Evolutionary conservation across 2,888 invertebrate species (phyloP).

Genomic region (Girardia tigrina): DNA sequence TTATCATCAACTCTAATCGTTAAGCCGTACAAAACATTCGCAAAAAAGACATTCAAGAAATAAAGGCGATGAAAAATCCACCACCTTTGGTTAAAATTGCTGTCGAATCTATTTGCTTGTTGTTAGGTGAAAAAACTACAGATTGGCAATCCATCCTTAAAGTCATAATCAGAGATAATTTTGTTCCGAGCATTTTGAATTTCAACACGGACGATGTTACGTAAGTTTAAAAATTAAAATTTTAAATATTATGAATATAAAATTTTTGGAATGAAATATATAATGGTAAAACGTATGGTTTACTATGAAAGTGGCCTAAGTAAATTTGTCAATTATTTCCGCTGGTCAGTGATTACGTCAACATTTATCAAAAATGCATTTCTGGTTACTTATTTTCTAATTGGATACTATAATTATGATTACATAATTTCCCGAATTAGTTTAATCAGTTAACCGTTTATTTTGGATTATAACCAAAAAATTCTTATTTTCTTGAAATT

Average conservation of each 20-base stretch:
- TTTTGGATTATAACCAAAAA: too few relatives aligned
- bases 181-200: slow-evolving; percentile 47
- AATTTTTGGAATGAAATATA: too few relatives aligned
- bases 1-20: neutral
- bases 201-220: slow-evolving; percentile 45
- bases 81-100: slow-evolving; percentile 91
- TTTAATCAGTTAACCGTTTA: too few relatives aligned
- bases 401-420: too few relatives aligned
- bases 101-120: slow-evolving; percentile 90
- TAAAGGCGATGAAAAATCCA: slow-evolving; percentile 92
- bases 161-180: slow-evolving; percentile 91
- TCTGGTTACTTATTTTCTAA: too few relatives aligned
- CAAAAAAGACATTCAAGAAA: slow-evolving; percentile 96
- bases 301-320: too few relatives aligned
- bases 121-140: slow-evolving; percentile 88
- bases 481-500: too few relatives aligned
- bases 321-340: too few relatives aligned
- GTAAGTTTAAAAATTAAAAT: slow-evolving; percentile 40
- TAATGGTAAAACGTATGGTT: too few relatives aligned
- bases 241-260: neutral
- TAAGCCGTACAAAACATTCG: slow-evolving; percentile 98
- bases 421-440: too few relatives aligned
- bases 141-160: slow-evolving; percentile 96
- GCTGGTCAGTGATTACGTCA: too few relatives aligned
- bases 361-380: too few relatives aligned